Conservation (phyloP, 2,113 vertebrate genomes). For the Erpornis zantholeuca region DNA sequence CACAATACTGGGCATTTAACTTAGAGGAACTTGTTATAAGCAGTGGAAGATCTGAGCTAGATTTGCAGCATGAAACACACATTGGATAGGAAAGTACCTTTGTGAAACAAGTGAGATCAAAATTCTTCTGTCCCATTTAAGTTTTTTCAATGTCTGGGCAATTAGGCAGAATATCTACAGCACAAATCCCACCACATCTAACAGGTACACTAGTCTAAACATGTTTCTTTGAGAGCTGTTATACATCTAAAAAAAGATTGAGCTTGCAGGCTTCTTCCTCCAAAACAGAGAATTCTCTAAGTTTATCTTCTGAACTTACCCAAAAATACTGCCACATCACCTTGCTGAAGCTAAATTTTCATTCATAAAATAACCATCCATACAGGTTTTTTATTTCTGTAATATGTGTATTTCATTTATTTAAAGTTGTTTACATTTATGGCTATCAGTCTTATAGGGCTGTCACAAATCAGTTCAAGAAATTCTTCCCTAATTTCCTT, state of each 20-base stretch:
- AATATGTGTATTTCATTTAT: neutral
- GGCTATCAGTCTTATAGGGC: neutral
- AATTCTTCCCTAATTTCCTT: neutral
- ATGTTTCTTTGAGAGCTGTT: neutral
- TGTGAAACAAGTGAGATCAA: neutral
- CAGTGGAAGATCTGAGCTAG: neutral
- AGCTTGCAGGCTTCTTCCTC: neutral
- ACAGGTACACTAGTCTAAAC: neutral
- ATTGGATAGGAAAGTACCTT: neutral
- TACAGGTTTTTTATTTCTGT: neutral
- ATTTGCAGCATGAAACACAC: neutral
- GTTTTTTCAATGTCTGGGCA: neutral
- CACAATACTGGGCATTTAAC: neutral
- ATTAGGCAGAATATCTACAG: neutral
- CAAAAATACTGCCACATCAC: neutral
- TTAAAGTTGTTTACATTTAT: neutral
- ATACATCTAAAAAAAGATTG: neutral
- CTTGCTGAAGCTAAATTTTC: neutral
- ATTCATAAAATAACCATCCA: neutral
- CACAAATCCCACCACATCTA: neutral
- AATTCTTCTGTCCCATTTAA: neutral
- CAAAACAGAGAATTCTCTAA: neutral
- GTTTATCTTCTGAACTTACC: neutral
- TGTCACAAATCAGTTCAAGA: neutral
- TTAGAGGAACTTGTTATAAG: neutral